Conservation (phyloP, 2,797 vertebrate species). For the Chrysocyon brachyurus region DNA sequence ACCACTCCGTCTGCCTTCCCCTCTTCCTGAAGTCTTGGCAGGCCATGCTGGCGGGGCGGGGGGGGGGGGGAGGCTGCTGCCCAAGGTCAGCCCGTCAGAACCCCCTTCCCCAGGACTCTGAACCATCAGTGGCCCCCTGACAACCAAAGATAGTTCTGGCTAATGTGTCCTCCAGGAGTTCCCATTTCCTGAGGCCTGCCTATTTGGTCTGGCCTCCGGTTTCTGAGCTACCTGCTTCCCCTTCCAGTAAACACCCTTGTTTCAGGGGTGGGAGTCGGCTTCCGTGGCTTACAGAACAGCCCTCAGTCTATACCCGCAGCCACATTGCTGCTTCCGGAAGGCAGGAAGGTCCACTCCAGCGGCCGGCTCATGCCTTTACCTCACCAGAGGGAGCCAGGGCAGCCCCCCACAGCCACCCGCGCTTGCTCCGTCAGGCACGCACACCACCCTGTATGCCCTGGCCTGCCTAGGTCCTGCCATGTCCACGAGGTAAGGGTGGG, state of each 20-base stretch:
- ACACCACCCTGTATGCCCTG: fast-evolving
- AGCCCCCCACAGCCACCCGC: not conserved
- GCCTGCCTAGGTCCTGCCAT: not conserved
- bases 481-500: not conserved
- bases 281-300: not conserved
- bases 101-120: not conserved
- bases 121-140: not conserved
- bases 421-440: fast-evolving
- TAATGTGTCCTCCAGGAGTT: not conserved
- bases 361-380: not conserved
- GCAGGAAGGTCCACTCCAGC: not conserved
- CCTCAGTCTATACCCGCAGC: not conserved
- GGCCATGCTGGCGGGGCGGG: not conserved
- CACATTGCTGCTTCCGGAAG: not conserved
- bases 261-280: fast-evolving
- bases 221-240: not conserved
- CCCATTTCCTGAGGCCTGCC: not conserved
- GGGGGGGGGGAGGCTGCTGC: no score
- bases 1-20: fast-evolving
- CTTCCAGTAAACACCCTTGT: not conserved
- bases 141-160: not conserved
- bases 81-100: not conserved
- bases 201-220: not conserved
- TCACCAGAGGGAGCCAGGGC: not conserved
- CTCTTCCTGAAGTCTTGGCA: not conserved